Conservation (phyloP, 2,113 vertebrate species). For the Noctilio leporinus region DNA sequence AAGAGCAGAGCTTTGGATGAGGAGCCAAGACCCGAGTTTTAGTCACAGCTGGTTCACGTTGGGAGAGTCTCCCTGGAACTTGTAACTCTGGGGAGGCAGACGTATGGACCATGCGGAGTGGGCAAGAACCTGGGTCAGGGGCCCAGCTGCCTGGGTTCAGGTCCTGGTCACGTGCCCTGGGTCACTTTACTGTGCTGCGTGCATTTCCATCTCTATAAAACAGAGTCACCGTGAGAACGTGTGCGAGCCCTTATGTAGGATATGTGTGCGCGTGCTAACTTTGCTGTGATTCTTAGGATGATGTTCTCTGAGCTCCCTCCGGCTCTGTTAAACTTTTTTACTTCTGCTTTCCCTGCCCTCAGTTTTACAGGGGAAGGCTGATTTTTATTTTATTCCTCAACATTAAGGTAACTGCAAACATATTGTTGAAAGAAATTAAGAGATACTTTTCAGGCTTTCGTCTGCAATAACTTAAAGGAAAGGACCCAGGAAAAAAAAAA, state of each 20-base stretch:
- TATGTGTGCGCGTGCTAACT: too few relatives aligned
- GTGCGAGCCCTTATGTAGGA: not conserved
- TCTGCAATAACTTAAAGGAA: constrained; percentile 80
- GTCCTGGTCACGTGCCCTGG: not conserved
- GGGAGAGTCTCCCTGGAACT: not conserved
- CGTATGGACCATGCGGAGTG: accelerated
- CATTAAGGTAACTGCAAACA: constrained; percentile 79
- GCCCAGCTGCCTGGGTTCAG: not conserved
- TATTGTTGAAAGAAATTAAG: constrained; percentile 81
- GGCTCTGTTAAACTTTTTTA: not conserved
- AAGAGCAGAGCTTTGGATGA: not conserved
- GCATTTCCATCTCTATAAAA: not conserved
- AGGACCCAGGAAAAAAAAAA: not conserved
- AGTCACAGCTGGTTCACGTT: not conserved
- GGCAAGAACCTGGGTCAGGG: not conserved
- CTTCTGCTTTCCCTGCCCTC: constrained; percentile 21
- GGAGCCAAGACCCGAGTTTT: not conserved
- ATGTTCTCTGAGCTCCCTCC: not conserved
- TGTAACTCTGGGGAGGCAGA: not conserved
- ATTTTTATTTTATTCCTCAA: constrained; percentile 53
- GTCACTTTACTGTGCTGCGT: too few relatives aligned
- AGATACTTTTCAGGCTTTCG: constrained; percentile 78
- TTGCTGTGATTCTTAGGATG: not conserved
- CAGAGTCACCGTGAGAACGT: not conserved
- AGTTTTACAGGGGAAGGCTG: not conserved